A percentile compares a stretch with the other conserved stretches of the same genome.
These are phyloP conservation scores for Montifringilla adamsi DNA, from an alignment of 2,113 vertebrate species.

Conservation along the genomic window DNA sequence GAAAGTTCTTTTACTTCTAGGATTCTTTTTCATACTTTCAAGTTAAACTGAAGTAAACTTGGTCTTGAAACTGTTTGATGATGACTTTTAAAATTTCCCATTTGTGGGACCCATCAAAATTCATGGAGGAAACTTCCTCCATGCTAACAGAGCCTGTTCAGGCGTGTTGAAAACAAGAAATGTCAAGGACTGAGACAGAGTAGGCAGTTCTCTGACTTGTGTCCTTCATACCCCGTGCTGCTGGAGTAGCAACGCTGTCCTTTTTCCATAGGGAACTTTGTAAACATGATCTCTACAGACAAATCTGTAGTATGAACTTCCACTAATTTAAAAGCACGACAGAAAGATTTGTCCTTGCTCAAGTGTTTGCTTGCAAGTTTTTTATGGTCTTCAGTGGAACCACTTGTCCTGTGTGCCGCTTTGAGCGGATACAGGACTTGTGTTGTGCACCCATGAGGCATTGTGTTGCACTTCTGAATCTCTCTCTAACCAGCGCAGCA, in stretches of 20 bases:
- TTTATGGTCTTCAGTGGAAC: background rate
- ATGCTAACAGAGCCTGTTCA: rapidly evolving
- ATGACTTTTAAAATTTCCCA: background rate
- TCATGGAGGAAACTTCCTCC: background rate
- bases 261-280: background rate
- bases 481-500: rapidly evolving
- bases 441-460: rapidly evolving
- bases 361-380: background rate
- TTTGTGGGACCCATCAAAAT: background rate
- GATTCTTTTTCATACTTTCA: background rate
- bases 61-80: background rate
- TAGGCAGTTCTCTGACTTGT: background rate
- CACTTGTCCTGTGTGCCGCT: rapidly evolving
- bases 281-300: rapidly evolving
- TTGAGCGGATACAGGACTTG: background rate
- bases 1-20: background rate
- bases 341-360: background rate
- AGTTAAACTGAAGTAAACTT: background rate
- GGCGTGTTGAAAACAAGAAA: background rate
- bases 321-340: background rate
- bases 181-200: background rate
- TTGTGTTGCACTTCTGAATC: background rate
- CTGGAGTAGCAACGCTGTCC: background rate
- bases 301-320: background rate
- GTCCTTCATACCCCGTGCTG: background rate